phyloP scores from a whole-genome alignment of 1,140 invertebrate species.

The Drosophila kurseongensis region DNA sequence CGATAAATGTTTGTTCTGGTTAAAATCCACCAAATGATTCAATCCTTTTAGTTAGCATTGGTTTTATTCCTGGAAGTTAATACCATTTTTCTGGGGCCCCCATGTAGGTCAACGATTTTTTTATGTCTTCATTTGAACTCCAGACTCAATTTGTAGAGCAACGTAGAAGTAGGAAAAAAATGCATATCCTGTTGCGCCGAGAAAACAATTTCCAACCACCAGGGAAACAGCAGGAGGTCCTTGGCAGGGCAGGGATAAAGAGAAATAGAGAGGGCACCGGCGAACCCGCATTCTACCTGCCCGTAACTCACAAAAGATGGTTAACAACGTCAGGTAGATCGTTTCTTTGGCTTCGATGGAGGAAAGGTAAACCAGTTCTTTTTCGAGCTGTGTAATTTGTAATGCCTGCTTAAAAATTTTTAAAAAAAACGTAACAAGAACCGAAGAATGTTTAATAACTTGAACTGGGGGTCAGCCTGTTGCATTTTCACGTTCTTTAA shows the following conservation, averaged over 20 bases:
- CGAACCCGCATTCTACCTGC: conserved; percentile 53
- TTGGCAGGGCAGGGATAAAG: neutral
- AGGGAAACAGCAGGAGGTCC: conserved; percentile 61
- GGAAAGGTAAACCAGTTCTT: conserved; percentile 63
- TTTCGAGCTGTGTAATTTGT: conserved; percentile 64
- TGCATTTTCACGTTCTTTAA: conserved; percentile 77
- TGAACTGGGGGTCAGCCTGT: conserved; percentile 52
- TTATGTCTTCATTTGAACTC: conserved; percentile 72
- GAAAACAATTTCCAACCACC: conserved; percentile 74
- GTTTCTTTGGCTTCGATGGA: conserved; percentile 45
- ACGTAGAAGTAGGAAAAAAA: conserved; percentile 23
- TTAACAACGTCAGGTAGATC: conserved; percentile 56
- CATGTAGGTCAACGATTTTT: conserved; percentile 61
- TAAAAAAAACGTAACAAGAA: conserved; percentile 39
- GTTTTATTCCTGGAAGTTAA: conserved; percentile 4
- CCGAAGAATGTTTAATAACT: conserved; percentile 57
- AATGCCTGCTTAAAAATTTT: conserved; percentile 67
- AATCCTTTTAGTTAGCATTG: neutral
- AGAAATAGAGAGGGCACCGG: neutral
- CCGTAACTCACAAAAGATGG: conserved; percentile 31
- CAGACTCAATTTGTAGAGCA: conserved; percentile 42
- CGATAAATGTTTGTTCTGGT: no score
- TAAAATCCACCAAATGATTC: neutral
- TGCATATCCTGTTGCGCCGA: conserved; percentile 76
- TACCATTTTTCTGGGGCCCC: neutral